Base-by-base conservation (phyloP, 2,888 invertebrate species). In the Mallateleia sp. region DNA sequence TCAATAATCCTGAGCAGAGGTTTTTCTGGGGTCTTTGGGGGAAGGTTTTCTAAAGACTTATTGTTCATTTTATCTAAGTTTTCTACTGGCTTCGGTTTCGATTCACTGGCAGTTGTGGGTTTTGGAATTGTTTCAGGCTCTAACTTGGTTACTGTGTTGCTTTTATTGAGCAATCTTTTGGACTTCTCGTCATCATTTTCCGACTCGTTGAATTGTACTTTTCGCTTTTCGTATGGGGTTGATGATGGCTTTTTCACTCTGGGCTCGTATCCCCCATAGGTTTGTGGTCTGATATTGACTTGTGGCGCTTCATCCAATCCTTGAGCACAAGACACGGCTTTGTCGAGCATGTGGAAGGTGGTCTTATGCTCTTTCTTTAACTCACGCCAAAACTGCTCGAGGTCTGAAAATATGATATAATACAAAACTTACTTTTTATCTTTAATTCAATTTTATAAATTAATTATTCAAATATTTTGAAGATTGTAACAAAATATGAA, bases 361-460 rank as follows among this genome's bases (percentile, higher is more conserved):
- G 95, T 95, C 75, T 96, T 96, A 74, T 96, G 96, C 71, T 95
- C 95, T 32, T 96, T 95, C 93, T 97, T 97, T 88, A 97, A 95
- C 92, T 97, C 97, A 90, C 96, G 97, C 97, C 98, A 98, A 91
- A 97, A 97, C 95, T 97, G 97, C 92, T 98, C 97, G 79, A 97
- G 96, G 92, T 97, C 96, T 88, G 15, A 54, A 85, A n/a, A n/a
- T n/a, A n/a, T n/a, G n/a, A n/a, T n/a, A n/a, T n/a, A n/a, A n/a
- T n/a, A n/a, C n/a, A n/a, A n/a, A n/a, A n/a, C n/a, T n/a, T n/a
- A n/a, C n/a, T n/a, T n/a, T n/a, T n/a, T n/a, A n/a, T n/a, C n/a
- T n/a, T n/a, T n/a, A n/a, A n/a, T n/a, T n/a, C n/a, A n/a, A n/a
- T n/a, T n/a, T n/a, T n/a, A n/a, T n/a, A n/a, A n/a, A n/a, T n/a